Evolutionary conservation across 1,140 invertebrate genomes (phyloP).

Genomic region (Heliothis virescens): DNA sequence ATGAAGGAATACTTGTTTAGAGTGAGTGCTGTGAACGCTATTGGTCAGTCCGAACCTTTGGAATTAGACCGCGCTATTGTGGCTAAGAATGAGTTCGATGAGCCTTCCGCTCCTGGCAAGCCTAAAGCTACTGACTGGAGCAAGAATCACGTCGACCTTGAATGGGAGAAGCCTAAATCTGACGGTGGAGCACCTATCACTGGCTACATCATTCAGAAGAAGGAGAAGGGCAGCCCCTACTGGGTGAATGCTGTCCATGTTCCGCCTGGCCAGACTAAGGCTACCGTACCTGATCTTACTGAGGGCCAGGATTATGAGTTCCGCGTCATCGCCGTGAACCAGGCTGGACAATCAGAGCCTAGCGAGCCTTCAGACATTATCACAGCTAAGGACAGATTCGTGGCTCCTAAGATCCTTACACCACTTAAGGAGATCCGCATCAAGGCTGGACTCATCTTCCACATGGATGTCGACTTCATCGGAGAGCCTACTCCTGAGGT

Average conservation of each 20-base stretch:
- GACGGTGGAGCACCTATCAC: slow-evolving; percentile 97
- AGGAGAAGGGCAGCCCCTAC: slow-evolving; percentile 96
- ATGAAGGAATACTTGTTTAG: slow-evolving; percentile 97
- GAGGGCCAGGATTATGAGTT: slow-evolving; percentile 99
- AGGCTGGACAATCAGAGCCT: slow-evolving; percentile 97
- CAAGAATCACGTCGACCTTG: slow-evolving; percentile 95
- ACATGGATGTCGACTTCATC: slow-evolving; percentile 96
- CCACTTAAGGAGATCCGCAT: slow-evolving; percentile 95
- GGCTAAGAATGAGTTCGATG: slow-evolving; percentile 98
- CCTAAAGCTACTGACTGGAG: slow-evolving; percentile 97
- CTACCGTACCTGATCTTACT: slow-evolving; percentile 94
- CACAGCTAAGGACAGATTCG: slow-evolving; percentile 93
- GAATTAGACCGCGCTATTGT: slow-evolving; percentile 95
- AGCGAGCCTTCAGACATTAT: slow-evolving; percentile 97
- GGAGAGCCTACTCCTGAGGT: slow-evolving; percentile 96
- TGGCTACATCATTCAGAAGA: slow-evolving; percentile 98
- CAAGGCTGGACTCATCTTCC: slow-evolving; percentile 97
- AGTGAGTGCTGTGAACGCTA: slow-evolving; percentile 97
- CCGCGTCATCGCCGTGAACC: slow-evolving; percentile 97
- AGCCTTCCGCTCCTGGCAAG: slow-evolving; percentile 96
- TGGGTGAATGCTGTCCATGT: slow-evolving; percentile 96
- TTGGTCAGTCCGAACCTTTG: slow-evolving; percentile 97
- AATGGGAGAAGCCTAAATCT: slow-evolving; percentile 94
- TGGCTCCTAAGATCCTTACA: slow-evolving; percentile 97
- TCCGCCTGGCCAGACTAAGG: slow-evolving; percentile 91